These are phyloP conservation scores for Hypanus sabinus DNA, from an alignment of 2,113 vertebrate genomes.

Conservation along the genomic window DNA sequence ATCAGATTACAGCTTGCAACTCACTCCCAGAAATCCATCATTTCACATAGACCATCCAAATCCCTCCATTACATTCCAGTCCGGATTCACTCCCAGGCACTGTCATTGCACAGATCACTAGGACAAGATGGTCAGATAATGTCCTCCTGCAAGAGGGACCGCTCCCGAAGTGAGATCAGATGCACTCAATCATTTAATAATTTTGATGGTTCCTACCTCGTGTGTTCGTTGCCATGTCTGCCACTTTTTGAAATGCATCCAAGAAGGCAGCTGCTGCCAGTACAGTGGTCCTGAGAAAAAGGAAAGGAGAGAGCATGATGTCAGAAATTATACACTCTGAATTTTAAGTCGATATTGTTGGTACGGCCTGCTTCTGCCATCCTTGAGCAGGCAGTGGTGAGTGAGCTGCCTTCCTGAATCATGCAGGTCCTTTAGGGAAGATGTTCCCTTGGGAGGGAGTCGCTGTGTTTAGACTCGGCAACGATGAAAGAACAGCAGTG, in stretches of 20 bases:
- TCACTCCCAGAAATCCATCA: not conserved
- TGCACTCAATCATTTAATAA: not conserved
- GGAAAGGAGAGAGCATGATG: not conserved
- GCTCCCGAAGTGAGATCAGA: not conserved
- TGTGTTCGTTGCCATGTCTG: constrained; percentile 97
- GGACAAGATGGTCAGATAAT: not conserved
- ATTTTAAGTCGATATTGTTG: no score
- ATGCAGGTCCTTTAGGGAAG: no score
- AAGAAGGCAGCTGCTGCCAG: constrained; percentile 93
- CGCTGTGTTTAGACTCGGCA: no score
- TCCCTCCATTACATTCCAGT: not conserved
- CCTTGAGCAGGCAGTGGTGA: no score
- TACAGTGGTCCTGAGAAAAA: constrained; percentile 74
- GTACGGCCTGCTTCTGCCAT: no score
- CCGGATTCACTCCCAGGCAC: not conserved
- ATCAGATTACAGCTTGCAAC: not conserved
- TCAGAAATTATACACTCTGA: not conserved
- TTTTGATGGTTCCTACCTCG: constrained; percentile 66
- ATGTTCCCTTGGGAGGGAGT: no score
- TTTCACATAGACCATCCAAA: not conserved
- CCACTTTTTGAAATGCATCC: constrained; percentile 98
- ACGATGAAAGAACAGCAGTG: no score
- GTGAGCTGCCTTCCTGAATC: no score
- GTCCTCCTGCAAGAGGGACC: no score
- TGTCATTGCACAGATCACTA: not conserved